phyloP scores from a whole-genome alignment of 2,113 vertebrate species.

The Neopipo cinnamomea region DNA sequence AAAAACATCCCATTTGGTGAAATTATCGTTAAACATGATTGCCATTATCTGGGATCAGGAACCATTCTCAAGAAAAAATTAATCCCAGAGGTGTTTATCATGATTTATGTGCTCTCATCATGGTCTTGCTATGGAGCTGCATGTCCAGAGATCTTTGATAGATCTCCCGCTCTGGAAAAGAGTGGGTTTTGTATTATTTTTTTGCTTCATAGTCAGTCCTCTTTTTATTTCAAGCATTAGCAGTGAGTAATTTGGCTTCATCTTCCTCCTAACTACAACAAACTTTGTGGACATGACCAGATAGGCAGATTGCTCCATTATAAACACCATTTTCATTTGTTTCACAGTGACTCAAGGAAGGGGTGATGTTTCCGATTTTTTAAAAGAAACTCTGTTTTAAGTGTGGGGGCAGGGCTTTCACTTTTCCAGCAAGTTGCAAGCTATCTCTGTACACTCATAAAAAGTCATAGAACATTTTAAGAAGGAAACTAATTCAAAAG shows the following conservation, averaged over 20 bases:
- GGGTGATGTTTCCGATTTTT: neutral
- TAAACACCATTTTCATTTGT: neutral
- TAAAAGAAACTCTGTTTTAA: neutral
- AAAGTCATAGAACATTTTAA: neutral
- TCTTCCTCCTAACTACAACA: neutral
- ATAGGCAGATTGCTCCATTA: neutral
- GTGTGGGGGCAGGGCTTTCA: fast-evolving
- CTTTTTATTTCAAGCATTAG: neutral
- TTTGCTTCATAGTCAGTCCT: neutral
- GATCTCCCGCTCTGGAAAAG: neutral
- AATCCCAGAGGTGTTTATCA: neutral
- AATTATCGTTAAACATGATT: neutral
- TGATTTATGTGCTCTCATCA: neutral
- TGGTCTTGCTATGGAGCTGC: neutral
- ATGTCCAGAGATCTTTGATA: neutral
- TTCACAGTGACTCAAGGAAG: neutral
- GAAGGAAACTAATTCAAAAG: neutral
- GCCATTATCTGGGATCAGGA: neutral
- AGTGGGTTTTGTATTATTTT: neutral
- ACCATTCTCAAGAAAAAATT: neutral
- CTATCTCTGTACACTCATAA: neutral
- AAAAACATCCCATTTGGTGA: neutral
- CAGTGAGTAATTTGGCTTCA: neutral
- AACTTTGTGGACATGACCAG: neutral
- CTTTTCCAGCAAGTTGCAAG: neutral